Conservation (phyloP, 2,113 vertebrate species). For the Seriola aureovittata region DNA sequence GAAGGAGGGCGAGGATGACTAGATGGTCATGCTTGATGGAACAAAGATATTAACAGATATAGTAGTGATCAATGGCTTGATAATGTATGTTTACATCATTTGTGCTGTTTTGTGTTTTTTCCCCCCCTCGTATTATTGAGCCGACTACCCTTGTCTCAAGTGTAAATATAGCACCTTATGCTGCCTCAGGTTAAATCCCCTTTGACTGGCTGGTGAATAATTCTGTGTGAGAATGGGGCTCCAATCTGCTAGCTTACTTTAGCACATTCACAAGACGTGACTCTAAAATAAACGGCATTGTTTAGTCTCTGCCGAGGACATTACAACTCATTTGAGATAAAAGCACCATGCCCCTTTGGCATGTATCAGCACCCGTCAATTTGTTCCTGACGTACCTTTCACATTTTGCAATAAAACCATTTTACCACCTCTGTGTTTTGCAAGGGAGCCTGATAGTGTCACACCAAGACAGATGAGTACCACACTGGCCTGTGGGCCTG, state of each 20-base stretch:
- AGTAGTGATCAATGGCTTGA: conserved; percentile 56
- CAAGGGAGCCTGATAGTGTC: conserved; percentile 72
- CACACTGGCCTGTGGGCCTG: conserved; percentile 59
- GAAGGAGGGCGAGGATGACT: conserved; percentile 54
- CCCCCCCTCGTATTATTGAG: background rate
- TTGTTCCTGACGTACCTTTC: conserved; percentile 63
- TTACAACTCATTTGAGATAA: conserved; percentile 53
- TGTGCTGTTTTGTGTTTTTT: conserved; percentile 20
- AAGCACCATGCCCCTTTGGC: conserved; percentile 52
- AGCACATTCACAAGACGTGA: conserved; percentile 11
- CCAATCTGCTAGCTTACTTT: conserved; percentile 8
- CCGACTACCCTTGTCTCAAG: background rate
- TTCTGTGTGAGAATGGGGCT: background rate
- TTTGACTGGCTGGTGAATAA: conserved; percentile 28
- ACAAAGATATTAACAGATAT: conserved; percentile 67
- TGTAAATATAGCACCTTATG: conserved; percentile 34
- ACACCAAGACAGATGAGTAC: conserved; percentile 72
- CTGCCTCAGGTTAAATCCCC: conserved; percentile 17
- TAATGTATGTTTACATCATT: conserved; percentile 56
- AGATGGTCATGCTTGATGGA: conserved; percentile 64
- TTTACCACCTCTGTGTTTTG: conserved; percentile 71
- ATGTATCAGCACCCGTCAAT: conserved; percentile 55
- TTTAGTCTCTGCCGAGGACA: conserved; percentile 21
- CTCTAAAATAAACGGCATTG: conserved; percentile 17
- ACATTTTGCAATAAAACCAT: conserved; percentile 71